Percentiles rank a stretch among this genome's conserved stretches.
These are phyloP conservation scores for Halichoerus grypus DNA, from an alignment of 2,113 vertebrate genomes.

Conservation along the genomic window DNA sequence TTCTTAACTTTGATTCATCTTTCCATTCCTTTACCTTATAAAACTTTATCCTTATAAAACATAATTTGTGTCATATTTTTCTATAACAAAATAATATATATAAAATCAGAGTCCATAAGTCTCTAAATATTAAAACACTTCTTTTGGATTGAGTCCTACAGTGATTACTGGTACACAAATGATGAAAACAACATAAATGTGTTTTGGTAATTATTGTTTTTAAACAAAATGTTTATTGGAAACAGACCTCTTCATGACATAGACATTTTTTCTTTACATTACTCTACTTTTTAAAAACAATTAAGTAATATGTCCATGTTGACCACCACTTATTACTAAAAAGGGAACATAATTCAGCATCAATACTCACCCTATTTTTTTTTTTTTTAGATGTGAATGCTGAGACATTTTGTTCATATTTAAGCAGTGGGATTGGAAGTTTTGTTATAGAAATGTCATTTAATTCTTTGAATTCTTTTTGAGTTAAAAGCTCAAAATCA, in stretches of 20 bases:
- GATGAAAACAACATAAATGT: background rate
- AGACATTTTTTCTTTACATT: background rate
- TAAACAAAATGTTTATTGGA: constrained; percentile 29
- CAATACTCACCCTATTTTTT: background rate
- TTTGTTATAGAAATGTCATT: constrained; percentile 40
- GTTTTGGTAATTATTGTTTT: constrained; percentile 46
- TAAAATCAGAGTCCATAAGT: background rate
- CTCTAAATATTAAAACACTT: background rate
- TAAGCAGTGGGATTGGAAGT: constrained; percentile 41
- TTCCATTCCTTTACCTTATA: background rate
- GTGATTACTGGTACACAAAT: background rate
- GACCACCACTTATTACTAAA: background rate
- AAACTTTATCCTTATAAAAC: constrained; percentile 16
- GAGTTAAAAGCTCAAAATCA: constrained; percentile 30
- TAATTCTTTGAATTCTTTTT: constrained; percentile 59
- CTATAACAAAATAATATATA: background rate
- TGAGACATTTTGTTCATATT: constrained; percentile 49
- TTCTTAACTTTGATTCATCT: background rate
- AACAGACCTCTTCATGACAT: constrained; percentile 10
- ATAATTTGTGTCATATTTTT: background rate
- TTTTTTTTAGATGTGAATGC: constrained; percentile 6
- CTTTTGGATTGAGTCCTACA: background rate
- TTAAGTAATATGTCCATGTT: background rate
- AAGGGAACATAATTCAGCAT: background rate
- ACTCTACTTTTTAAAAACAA: background rate